phyloP scores from a whole-genome alignment of 2,113 vertebrate species.

The Saccopteryx leptura region DNA sequence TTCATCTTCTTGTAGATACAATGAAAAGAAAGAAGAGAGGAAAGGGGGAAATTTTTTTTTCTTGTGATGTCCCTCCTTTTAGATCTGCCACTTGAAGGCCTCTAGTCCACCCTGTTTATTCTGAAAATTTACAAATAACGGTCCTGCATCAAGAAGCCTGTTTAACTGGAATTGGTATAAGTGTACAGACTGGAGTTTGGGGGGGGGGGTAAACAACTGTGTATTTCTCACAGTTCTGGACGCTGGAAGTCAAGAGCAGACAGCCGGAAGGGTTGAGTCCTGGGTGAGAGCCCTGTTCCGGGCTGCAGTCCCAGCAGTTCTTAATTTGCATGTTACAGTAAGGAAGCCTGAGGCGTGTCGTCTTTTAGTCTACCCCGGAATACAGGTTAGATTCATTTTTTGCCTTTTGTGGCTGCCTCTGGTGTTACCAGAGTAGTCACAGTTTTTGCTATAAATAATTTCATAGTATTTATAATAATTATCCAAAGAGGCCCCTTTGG shows the following conservation, averaged over 20 bases:
- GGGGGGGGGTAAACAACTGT: too few relatives aligned
- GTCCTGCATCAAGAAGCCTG: background rate
- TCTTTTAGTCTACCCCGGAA: slow-evolving; percentile 41
- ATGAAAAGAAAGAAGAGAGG: background rate
- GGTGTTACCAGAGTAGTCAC: background rate
- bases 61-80: slow-evolving; percentile 37
- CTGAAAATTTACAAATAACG: slow-evolving; percentile 45
- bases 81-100: background rate
- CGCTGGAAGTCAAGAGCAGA: too few relatives aligned
- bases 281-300: too few relatives aligned
- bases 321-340: slow-evolving; percentile 19
- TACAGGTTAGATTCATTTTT: slow-evolving; percentile 12
- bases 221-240: too few relatives aligned
- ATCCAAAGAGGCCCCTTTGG: slow-evolving; percentile 20
- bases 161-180: slow-evolving; percentile 13
- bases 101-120: background rate
- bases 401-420: background rate
- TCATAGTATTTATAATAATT: slow-evolving; percentile 56
- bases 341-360: background rate
- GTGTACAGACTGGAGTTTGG: background rate
- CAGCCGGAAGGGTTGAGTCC: too few relatives aligned
- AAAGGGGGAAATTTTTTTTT: background rate
- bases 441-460: slow-evolving; percentile 59
- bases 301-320: background rate
- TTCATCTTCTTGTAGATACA: background rate